Base-by-base conservation (phyloP, 2,888 invertebrate species). In the Ganaspis brasiliensis region DNA sequence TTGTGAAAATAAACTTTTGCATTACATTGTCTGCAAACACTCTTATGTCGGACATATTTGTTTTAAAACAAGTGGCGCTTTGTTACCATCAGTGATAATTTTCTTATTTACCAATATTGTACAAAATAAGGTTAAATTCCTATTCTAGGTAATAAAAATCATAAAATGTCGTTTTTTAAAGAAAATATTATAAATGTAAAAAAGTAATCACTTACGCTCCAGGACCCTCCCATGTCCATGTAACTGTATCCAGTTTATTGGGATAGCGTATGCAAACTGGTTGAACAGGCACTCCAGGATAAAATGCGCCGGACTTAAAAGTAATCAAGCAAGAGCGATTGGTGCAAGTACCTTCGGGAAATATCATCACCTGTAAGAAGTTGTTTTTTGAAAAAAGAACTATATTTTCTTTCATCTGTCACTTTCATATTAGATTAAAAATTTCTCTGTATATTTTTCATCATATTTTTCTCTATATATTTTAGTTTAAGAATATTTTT, bases 261-360 rank as follows among this genome's bases (percentile, higher is more conserved):
- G 97, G 97, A 91, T 98, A 99, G 74, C 96, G 94, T 78, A 99
- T 95, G 87, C 97, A 95, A 14, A 99, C 98, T 0, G 98, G 98
- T 90, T 99, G 99, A 1, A 99, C 96, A 0, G 99, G 98, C 14
- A 98, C 97, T 0, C 98, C 98, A 0, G 98, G 98, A 92, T 97
- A 97, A 92, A 99, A 99, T 12, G 98, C 98, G 55, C 98, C 98
- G 1, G 96, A 95, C 91, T 97, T 97, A 92, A 97, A 97, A 49
- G 97, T 96, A 85, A 97, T 97, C 85, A 99, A 92, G 88, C 97
- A 97, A 0, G 96, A 96, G 31, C 98, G 94, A 92, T 99, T 99
- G 37, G 98, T 98, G 91, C 98, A 98, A 0, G 99, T 99, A 67
- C 98, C 99, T 91, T 99, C 98, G 0, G 98, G 98, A 92, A 98